Base-by-base conservation (phyloP, 2,113 vertebrate genomes). In the Butorides virescens region DNA sequence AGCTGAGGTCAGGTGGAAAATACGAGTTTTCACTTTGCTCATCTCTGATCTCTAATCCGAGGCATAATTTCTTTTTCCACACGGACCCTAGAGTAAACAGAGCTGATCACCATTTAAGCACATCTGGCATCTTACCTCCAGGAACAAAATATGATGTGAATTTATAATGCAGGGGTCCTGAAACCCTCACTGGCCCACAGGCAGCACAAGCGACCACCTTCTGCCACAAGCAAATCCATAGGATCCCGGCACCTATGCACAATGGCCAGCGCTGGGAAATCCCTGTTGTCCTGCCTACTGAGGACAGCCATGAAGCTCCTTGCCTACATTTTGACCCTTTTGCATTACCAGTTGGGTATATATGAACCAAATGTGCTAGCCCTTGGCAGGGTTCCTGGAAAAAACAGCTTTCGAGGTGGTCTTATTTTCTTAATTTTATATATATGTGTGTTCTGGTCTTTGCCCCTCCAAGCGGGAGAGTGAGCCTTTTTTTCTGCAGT, bases 181-280 rank as follows among this genome's bases (percentile, higher is more conserved):
- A 49, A 7, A 30, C 56, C 50, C 70, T 73, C 0, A 0, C 44
- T 29, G 63, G n/a, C n/a, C 32, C 53, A 16, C 0, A 5, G 49
- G 27, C 26, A 50, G 55, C 59, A 65, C 46, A 25, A 79, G 56
- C 4, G 12, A 27, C 27, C 5, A 2, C 34, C 21, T 62, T n/a
- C 63, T 58, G 23, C 66, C 50, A 17, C 59, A n/a, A 32, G 42
- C 34, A 82, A 52, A 70, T 61, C 70, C 42, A 11, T 23, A 44
- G 63, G 36, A 12, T 46, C 19, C 62, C 11, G 11, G 36, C 44
- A 52, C 25, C 18, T 29, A 2, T 9, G 55, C 29, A 13, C 37
- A 70, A 5, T 75, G 47, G 26, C 53, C 55, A 62, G 47, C 2
- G 3, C 23, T 8, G 4, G 52, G 55, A 68, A 70, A 86, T 52